Evolutionary conservation across 2,888 invertebrate genomes (phyloP), one percentile per base, ranked within the genome.

Genomic region (Philereme vetulata): DNA sequence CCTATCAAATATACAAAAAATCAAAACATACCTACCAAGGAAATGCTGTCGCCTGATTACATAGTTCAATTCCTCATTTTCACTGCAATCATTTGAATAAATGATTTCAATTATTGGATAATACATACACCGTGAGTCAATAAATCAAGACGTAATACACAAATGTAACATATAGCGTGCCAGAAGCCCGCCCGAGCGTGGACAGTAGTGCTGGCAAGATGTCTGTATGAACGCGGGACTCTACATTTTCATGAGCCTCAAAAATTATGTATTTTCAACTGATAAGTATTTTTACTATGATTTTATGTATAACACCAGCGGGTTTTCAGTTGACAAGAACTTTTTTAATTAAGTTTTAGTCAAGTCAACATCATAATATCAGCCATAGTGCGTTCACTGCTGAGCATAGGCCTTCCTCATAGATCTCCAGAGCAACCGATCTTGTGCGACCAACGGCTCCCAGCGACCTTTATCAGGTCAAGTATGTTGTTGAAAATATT

Each of bases 131-230:
- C 40, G 50, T 44, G 43, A 51, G 50, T 56, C 62, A 56, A 64
- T 66, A 66, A 67, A 68, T 70, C 66, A 65, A 65, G 42, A 67
- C 70, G 67, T 67, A 65, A 66, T 67, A 66, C 59, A 68, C 62
- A 68, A 72, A 67, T 66, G 68, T 68, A 73, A 70, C 70, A 70
- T 69, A 70, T 68, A 62, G 62, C 75, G 79, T 74, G 76, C 81
- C 72, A 82, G 81, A 83, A 80, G 81, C 51, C 65, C 78, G 70
- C 59, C 73, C 71, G 69, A 81, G 78, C 84, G 77, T 81, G 72
- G 59, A 62, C 56, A 45, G 45, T 62, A 66, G 66, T 65, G 67
- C 50, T 61, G 63, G 52, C 38, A 43, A 55, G 38, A 56, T 45
- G 38, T 44, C 11, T 8, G 9, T 45, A 36, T 34, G 7, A 11